Evolutionary conservation across 2,797 vertebrate genomes (phyloP).

Genomic region (Gallirallus australis): DNA sequence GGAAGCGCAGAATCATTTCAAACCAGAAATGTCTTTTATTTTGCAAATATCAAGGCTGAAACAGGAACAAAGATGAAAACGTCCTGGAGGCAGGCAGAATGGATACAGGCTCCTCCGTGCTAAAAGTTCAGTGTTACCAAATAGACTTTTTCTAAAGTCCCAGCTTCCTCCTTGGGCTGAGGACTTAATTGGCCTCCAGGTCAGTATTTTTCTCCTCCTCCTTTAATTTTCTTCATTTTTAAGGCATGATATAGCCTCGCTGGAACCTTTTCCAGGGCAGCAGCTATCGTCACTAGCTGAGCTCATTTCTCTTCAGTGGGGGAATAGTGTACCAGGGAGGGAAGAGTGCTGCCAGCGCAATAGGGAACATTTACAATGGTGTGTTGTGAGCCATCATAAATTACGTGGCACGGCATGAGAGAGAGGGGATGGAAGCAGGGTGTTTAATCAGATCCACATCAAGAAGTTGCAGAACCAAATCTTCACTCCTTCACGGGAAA

Average conservation of each 20-base stretch:
- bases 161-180: background rate
- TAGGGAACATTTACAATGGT: background rate
- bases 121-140: background rate
- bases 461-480: background rate
- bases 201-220: background rate
- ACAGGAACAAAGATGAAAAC: background rate
- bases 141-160: background rate
- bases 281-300: background rate
- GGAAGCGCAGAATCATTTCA: background rate
- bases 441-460: background rate
- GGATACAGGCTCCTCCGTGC: background rate
- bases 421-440: background rate
- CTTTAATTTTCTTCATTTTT: background rate
- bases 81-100: background rate
- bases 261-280: background rate
- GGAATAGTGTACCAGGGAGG: background rate
- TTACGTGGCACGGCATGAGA: rapidly evolving
- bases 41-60: slow-evolving; percentile 45
- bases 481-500: background rate
- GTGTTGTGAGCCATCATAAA: background rate
- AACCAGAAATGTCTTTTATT: slow-evolving; percentile 39
- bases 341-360: background rate
- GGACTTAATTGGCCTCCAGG: background rate
- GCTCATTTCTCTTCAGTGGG: background rate
- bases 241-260: background rate